Base-by-base conservation (phyloP, 35 echinoderm and acorn worm species). In the Strongylocentrotus purpuratus region DNA sequence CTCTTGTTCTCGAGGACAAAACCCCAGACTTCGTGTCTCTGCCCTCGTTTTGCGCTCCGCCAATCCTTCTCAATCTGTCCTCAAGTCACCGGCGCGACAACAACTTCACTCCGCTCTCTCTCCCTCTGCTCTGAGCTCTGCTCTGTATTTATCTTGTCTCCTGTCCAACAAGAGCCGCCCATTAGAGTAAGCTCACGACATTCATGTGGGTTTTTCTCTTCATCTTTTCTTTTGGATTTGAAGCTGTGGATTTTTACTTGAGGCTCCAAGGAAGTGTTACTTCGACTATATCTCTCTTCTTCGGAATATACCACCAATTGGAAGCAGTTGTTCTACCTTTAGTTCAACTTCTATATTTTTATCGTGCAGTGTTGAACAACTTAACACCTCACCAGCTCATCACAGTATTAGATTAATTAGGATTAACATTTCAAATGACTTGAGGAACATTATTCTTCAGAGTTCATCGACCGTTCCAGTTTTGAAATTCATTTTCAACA, bases 21-120 rank as follows among this genome's bases (percentile, higher is more conserved):
- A 93, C 91, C 48, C 91, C 91, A 93, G 91, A 93, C 91, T 93
- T 47, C 31, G 11, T 93, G 91, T 93, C 91, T 93, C 91, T 93
- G 48, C 91, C 65, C 91, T 93, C 91, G 46, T 46, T 20, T 12
- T 18, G 91, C 31, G 91, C 46, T 32, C 91, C 46, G 33, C 35
- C 91, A 93, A 93, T 58, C 91, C 48, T 89, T 46, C 91, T 93
- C 91, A 58, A 58, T 93, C 91, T 93, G 91, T 93, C 91, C 91
- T 93, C 48, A 93, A 93, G 91, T 93, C 46, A 93, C 45, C 91
- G 48, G 31, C 91, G 48, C 46, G 91, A 93, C 91, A 93, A 93
- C 45, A 47, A 50, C 91, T 46, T 20, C 91, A 46, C 91, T 58
- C 18, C 33, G 32, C 87, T 89, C 32, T 89, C 45, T 86, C 28